Percentiles rank a stretch among this genome's conserved stretches.
These are phyloP conservation scores for Coenonympha arcania DNA, from an alignment of 2,888 invertebrate species.

Conservation along the genomic window DNA sequence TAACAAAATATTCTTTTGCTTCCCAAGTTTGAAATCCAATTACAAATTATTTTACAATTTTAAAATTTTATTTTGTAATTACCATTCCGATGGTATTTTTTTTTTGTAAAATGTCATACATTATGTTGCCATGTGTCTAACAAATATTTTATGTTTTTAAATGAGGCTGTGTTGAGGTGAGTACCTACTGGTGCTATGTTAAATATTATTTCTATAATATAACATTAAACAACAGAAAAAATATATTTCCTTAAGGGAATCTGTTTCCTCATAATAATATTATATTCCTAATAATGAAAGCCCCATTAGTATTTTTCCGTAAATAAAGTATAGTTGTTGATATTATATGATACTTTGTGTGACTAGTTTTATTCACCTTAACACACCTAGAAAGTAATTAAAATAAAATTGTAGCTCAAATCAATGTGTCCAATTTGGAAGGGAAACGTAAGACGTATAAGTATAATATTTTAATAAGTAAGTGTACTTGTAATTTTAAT, in stretches of 20 bases:
- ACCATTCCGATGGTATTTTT: background rate
- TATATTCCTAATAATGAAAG: no score
- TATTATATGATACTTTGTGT: no score
- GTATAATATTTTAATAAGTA: conserved; percentile 28
- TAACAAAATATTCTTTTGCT: no score
- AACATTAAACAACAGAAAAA: background rate
- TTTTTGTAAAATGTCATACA: background rate
- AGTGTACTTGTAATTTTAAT: conserved; percentile 35
- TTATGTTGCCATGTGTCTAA: conserved; percentile 22
- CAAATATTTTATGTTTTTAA: conserved; percentile 13
- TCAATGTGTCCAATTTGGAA: conserved; percentile 57
- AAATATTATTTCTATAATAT: background rate
- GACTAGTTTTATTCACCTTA: background rate
- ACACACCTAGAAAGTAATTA: conserved; percentile 18
- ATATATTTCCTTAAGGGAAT: no score
- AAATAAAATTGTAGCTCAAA: conserved; percentile 60
- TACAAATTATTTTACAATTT: background rate
- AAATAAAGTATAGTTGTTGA: no score
- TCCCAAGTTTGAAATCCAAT: background rate
- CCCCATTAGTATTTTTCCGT: no score
- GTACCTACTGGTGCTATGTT: conserved; percentile 2
- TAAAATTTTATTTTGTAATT: background rate
- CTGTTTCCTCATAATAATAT: no score
- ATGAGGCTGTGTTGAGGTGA: conserved; percentile 4
- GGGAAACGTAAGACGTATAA: conserved; percentile 43